phyloP scores from a whole-genome alignment of 2,113 vertebrate species.

The Sigmodon hispidus region DNA sequence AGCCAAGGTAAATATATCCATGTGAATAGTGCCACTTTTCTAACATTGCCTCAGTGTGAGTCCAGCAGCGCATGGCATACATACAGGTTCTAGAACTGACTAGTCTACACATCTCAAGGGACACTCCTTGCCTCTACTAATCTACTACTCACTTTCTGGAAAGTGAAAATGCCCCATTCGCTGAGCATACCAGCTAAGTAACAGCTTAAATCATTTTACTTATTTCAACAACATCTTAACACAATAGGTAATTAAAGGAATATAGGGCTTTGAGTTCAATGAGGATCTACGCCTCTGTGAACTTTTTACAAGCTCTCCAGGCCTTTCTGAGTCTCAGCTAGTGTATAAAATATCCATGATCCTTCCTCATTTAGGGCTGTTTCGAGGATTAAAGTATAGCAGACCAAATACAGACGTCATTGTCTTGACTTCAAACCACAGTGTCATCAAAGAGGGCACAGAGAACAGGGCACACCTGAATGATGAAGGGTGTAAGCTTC shows the following conservation, averaged over 20 bases:
- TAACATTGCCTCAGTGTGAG: slow-evolving; percentile 41
- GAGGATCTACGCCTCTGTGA: neutral
- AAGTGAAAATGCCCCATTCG: neutral
- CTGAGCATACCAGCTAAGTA: slow-evolving; percentile 20
- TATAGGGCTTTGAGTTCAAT: neutral
- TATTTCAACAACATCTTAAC: slow-evolving; percentile 12
- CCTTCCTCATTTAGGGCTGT: slow-evolving; percentile 1
- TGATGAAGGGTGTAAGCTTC: slow-evolving; percentile 96
- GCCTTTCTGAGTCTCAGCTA: neutral
- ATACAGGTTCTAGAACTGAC: neutral
- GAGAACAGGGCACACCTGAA: slow-evolving; percentile 87
- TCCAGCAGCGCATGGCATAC: neutral
- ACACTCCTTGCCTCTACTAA: neutral
- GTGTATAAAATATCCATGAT: slow-evolving; percentile 3
- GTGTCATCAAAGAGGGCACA: neutral
- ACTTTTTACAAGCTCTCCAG: neutral
- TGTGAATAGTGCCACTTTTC: neutral
- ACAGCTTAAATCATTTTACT: slow-evolving; percentile 32
- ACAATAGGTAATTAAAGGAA: slow-evolving; percentile 12
- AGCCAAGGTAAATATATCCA: neutral
- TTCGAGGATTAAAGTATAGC: neutral
- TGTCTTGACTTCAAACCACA: neutral
- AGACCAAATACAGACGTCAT: neutral
- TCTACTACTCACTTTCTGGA: neutral
- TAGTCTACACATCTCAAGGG: neutral